Percentiles rank a stretch among this genome's conserved stretches.
Conservation (phyloP, 64 coral and sea anemone species). For the Stichodactyla helianthus region DNA sequence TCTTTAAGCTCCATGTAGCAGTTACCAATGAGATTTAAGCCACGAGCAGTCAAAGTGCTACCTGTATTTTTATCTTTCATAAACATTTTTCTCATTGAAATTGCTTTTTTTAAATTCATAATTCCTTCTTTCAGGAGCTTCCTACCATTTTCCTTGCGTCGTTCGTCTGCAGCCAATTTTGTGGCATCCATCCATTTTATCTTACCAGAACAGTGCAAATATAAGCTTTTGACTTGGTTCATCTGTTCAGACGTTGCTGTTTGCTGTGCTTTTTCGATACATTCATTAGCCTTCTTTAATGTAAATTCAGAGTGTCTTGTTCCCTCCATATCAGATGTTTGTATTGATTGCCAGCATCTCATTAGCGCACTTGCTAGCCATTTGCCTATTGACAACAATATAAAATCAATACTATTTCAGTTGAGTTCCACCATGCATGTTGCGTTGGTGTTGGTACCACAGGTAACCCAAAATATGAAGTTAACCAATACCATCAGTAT, state of each 20-base stretch:
- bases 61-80: background rate
- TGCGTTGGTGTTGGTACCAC: too few relatives aligned
- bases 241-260: background rate
- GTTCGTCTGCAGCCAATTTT: background rate
- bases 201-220: background rate
- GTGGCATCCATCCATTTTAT: background rate
- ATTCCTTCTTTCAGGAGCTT: background rate
- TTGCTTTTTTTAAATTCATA: background rate
- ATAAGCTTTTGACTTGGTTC: background rate
- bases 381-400: background rate
- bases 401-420: background rate
- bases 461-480: too few relatives aligned
- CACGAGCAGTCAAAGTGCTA: background rate
- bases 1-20: background rate
- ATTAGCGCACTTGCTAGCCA: background rate
- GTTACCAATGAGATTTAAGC: conserved; percentile 20
- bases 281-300: background rate
- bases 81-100: background rate
- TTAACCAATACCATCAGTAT: too few relatives aligned
- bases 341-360: conserved; percentile 19
- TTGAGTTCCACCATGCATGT: too few relatives aligned
- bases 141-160: background rate
- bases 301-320: too few relatives aligned
- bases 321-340: background rate
- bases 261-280: background rate